phyloP scores from a whole-genome alignment of 2,797 vertebrate genomes.

The Epinephelus awoara region DNA sequence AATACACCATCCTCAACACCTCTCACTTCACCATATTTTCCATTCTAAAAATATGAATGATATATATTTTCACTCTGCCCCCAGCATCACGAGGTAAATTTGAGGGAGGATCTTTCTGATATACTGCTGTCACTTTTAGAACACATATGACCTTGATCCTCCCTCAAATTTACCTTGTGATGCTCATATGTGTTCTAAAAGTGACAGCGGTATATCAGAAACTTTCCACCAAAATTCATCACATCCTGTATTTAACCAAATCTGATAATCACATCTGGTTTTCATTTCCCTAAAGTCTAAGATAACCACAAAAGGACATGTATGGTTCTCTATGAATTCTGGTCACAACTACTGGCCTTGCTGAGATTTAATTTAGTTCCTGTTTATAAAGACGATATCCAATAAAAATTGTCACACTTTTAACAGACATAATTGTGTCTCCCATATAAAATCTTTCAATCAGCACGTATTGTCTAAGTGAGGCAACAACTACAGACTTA shows the following conservation, averaged over 20 bases:
- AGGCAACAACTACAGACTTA: not conserved
- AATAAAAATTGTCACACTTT: not conserved
- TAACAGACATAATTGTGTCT: not conserved
- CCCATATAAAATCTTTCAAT: not conserved
- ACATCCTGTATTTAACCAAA: slow-evolving; percentile 9
- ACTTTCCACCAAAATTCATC: slow-evolving; percentile 25
- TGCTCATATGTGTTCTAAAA: not conserved
- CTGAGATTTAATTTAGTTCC: not conserved
- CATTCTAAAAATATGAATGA: not conserved
- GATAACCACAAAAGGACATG: not conserved
- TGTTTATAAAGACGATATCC: not conserved
- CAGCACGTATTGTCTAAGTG: not conserved
- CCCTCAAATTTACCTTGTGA: no score
- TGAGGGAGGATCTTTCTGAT: not conserved
- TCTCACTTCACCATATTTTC: not conserved
- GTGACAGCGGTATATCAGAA: not conserved
- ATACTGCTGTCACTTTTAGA: not conserved
- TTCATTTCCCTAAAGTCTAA: not conserved
- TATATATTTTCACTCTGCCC: not conserved
- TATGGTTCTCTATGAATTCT: not conserved
- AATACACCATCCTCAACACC: not conserved
- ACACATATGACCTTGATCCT: slow-evolving; percentile 1
- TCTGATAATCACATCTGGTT: not conserved
- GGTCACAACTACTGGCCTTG: not conserved
- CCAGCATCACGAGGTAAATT: not conserved